A percentile compares a stretch with the other conserved stretches of the same genome.
Evolutionary conservation across 2,113 vertebrate genomes (phyloP).

Genomic region (Nothobranchius kuhntae): DNA sequence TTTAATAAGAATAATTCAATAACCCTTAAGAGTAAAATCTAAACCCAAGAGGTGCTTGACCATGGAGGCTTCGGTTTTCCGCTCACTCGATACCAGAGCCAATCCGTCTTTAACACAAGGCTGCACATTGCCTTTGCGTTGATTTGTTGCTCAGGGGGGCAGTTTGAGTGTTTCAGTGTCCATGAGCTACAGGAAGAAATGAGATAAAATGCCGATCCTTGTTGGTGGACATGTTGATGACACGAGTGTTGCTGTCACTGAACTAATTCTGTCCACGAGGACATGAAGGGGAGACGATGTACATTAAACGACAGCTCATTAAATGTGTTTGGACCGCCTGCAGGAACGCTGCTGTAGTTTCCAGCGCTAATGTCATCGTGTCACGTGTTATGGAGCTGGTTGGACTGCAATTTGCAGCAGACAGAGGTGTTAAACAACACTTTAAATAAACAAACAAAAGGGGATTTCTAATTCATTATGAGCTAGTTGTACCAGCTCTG

Average conservation of each 20-base stretch:
- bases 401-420: neutral
- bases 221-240: constrained; percentile 10
- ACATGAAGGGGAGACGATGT: constrained; percentile 8
- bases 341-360: neutral
- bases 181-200: constrained; percentile 14
- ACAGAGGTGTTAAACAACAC: constrained; percentile 7
- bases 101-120: constrained; percentile 3
- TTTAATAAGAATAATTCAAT: neutral
- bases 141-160: neutral
- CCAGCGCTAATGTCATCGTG: neutral
- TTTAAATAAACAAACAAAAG: constrained; percentile 10
- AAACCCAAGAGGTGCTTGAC: too few relatives aligned
- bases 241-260: constrained; percentile 13
- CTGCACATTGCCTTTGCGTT: constrained; percentile 4
- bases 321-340: neutral
- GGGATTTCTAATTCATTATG: neutral
- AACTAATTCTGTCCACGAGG: constrained; percentile 16
- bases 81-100: neutral
- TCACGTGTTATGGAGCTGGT: neutral
- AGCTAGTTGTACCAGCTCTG: neutral
- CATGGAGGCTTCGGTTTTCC: neutral
- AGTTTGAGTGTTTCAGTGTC: neutral
- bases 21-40: neutral
- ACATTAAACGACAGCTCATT: constrained; percentile 22
- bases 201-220: constrained; percentile 1